phyloP scores from a whole-genome alignment of 2,113 vertebrate genomes.

The Pongo abelii region DNA sequence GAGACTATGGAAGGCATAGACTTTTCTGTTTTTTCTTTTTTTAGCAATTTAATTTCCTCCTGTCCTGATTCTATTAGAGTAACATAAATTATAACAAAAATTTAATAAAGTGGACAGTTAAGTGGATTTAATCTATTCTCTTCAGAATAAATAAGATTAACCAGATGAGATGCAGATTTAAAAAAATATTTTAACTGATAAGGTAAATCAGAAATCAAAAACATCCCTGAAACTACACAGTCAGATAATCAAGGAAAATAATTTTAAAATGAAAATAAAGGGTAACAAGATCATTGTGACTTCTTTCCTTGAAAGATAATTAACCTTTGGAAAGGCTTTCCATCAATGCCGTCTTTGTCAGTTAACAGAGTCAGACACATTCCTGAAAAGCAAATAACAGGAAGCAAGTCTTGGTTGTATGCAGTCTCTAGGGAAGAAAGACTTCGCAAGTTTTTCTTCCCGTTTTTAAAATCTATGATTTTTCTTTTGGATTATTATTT shows the following conservation, averaged over 20 bases:
- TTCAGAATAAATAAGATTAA: constrained; percentile 85
- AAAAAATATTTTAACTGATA: constrained; percentile 83
- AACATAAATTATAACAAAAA: constrained; percentile 85
- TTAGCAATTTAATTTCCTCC: constrained; percentile 85
- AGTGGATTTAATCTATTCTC: constrained; percentile 84
- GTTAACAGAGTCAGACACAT: constrained; percentile 72
- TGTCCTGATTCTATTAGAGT: constrained; percentile 84
- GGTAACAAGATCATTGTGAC: constrained; percentile 79
- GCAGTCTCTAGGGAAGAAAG: neutral
- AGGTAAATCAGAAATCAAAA: constrained; percentile 82
- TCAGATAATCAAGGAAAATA: constrained; percentile 77
- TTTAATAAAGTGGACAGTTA: constrained; percentile 87
- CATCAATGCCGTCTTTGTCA: constrained; percentile 75
- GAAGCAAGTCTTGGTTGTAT: neutral
- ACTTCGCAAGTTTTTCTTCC: neutral
- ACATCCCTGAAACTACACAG: constrained; percentile 61
- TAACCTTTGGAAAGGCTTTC: constrained; percentile 82
- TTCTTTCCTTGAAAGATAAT: constrained; percentile 82
- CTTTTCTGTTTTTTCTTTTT: constrained; percentile 79
- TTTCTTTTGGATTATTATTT: neutral
- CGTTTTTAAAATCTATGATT: neutral
- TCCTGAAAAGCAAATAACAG: constrained; percentile 60
- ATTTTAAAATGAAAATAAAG: constrained; percentile 79
- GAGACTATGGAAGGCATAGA: constrained; percentile 75
- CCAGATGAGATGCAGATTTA: constrained; percentile 80